These are phyloP conservation scores for Hartigia nigra DNA, from an alignment of 2,888 invertebrate genomes.

Conservation along the genomic window DNA sequence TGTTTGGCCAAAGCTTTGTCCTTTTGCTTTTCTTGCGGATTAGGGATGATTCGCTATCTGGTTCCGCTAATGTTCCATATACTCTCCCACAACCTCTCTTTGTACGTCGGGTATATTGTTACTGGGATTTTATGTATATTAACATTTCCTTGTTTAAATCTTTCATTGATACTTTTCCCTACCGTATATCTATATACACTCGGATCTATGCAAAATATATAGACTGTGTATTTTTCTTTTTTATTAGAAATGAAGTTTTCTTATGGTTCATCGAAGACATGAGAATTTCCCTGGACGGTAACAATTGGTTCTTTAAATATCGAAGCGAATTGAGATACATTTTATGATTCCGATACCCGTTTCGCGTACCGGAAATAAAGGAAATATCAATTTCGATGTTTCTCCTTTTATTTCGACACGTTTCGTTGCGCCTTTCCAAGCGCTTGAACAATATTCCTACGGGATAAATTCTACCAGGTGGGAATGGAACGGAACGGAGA, in stretches of 20 bases:
- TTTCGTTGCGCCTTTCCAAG: background rate
- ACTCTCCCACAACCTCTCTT: background rate
- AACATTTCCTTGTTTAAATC: background rate
- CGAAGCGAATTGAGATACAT: background rate
- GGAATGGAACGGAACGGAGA: background rate
- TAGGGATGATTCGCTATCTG: conserved; percentile 23
- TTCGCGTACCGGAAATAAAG: background rate
- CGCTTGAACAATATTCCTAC: background rate
- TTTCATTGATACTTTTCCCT: background rate
- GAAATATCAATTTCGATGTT: background rate
- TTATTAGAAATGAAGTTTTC: background rate
- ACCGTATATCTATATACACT: background rate
- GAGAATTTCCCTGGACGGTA: background rate
- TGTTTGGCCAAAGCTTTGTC: conserved; percentile 40
- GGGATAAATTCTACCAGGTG: background rate
- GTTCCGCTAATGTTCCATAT: background rate
- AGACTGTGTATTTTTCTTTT: background rate
- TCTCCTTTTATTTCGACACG: background rate
- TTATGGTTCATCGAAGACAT: background rate
- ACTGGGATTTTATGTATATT: background rate
- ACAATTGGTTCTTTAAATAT: background rate
- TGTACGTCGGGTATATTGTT: background rate
- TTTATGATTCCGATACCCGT: background rate
- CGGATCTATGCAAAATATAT: background rate
- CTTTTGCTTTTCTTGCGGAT: conserved; percentile 45